Conservation (phyloP, 2,113 vertebrate species). For the Dendropsophus ebraccatus region DNA sequence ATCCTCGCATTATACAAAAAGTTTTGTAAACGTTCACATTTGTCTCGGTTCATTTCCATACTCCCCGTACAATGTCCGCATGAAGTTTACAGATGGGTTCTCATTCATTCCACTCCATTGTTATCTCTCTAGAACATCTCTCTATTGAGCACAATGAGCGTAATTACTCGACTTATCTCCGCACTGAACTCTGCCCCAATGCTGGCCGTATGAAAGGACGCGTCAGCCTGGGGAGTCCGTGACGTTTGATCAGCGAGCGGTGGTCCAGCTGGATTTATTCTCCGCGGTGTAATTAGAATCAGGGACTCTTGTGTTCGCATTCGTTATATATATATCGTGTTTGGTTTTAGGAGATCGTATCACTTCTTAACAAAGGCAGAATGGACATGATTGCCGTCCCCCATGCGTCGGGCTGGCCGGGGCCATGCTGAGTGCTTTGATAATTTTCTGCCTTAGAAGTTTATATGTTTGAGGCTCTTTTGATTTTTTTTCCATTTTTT, state of each 20-base stretch:
- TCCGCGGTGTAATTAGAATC: conserved; percentile 46
- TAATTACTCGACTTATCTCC: conserved; percentile 42
- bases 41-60: neutral
- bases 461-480: neutral
- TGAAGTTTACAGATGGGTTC: neutral
- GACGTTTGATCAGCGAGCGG: conserved; percentile 14
- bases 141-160: neutral
- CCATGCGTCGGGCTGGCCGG: neutral
- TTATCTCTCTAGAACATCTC: conserved; percentile 1
- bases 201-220: conserved; percentile 10
- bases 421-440: neutral
- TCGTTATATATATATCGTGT: no score
- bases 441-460: neutral
- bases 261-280: conserved; percentile 34
- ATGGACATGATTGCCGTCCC: conserved; percentile 15
- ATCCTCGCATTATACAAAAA: no score
- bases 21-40: neutral
- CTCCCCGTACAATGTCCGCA: neutral
- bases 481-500: neutral
- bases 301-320: conserved; percentile 31
- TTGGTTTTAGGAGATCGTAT: neutral
- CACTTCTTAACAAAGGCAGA: neutral
- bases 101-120: neutral
- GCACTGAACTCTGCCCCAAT: neutral
- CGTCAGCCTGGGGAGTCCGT: neutral